These are phyloP conservation scores for Chloropsis cyanopogon DNA, from an alignment of 2,113 vertebrate species.

Conservation along the genomic window DNA sequence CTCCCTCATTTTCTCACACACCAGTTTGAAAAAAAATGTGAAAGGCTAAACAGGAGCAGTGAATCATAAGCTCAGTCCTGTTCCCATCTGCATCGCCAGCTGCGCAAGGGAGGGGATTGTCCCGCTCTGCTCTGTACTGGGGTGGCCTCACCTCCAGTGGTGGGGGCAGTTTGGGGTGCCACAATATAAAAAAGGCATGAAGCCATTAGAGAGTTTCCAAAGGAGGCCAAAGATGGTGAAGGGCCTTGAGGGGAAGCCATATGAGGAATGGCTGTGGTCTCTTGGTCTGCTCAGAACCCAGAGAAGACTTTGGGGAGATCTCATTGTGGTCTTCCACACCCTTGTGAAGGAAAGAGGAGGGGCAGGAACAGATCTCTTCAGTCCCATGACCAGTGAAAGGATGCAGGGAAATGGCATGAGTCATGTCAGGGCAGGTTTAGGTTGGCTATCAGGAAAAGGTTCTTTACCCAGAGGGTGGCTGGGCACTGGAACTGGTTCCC, in stretches of 20 bases:
- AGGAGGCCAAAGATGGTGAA: background rate
- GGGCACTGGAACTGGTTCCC: background rate
- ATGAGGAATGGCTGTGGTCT: background rate
- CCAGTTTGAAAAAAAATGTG: background rate
- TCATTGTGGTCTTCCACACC: background rate
- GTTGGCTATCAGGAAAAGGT: too few relatives aligned
- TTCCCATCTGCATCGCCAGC: background rate
- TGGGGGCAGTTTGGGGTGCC: background rate
- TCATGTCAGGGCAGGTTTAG: background rate
- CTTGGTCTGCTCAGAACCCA: background rate
- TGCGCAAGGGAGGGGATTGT: background rate
- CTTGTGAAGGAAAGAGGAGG: background rate
- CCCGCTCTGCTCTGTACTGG: background rate
- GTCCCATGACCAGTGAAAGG: too few relatives aligned
- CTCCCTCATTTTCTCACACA: background rate
- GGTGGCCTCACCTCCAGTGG: accelerated
- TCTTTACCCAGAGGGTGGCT: background rate
- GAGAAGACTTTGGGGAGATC: background rate
- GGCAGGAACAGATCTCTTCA: background rate
- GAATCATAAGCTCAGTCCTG: background rate
- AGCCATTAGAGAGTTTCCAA: background rate
- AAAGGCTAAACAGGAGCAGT: background rate
- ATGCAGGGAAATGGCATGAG: background rate
- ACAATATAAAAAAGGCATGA: background rate
- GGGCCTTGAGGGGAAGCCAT: accelerated